Base-by-base conservation (phyloP, 1,140 invertebrate genomes). In the Drosophila burlai region DNA sequence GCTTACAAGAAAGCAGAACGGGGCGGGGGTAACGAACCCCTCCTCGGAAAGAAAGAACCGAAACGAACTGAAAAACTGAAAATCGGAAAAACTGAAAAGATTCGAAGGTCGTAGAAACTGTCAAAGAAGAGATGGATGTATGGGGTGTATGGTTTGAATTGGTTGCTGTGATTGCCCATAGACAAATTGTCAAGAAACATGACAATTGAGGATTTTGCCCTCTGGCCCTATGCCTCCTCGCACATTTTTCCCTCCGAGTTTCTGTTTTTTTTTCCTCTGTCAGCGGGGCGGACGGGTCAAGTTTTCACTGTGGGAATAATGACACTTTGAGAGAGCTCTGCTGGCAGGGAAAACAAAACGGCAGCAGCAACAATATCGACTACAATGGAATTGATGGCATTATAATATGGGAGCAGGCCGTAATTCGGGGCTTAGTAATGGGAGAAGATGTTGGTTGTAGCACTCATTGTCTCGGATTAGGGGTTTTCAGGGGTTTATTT, bases 111-210 rank as follows among this genome's bases (percentile, higher is more conserved):
- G 55, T 40, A 75, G 79, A 86, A 82, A 83, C 74, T 75, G 66
- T 55, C 54, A 69, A 78, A 61, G 62, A 67, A 31, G 55, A 69
- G 74, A 78, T 78, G 54, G 65, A 82, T 82, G 59, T 29, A 34
- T 29, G 54, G 57, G 54, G 21, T 72, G 67, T 71, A 73, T 73
- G 67, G 54, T 43, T 52, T 73, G 54, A 60, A 73, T 73, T 59
- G 69, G 81, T 82, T 64, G 80, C 66, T 76, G 61, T 73, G 80
- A 81, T 81, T 81, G 62, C 74, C 80, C 74, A 77, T 67, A 68
- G 83, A 89, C 80, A 86, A 86, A 86, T 86, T 78, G 75, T 78
- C 58, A 71, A 77, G 66, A 68, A 76, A 60, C 47, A 62, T 26
- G 46, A 75, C 62, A 69, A 61, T 76, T 80, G 55, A 65, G 78